These are phyloP conservation scores for Myanophis thanlyinensis DNA, from an alignment of 2,113 vertebrate species.

Conservation along the genomic window DNA sequence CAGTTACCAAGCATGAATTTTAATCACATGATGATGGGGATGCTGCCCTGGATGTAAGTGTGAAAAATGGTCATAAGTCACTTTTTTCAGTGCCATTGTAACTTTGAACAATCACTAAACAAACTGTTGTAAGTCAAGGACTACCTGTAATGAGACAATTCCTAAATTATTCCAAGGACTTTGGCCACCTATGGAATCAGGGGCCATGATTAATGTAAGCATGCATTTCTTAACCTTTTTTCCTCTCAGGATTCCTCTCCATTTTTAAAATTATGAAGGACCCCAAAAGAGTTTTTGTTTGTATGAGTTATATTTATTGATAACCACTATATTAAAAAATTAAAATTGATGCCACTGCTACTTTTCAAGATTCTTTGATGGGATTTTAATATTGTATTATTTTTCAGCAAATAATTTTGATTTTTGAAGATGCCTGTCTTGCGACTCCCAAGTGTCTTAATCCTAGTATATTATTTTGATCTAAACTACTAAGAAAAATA, in stretches of 20 bases:
- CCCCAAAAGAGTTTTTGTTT: neutral
- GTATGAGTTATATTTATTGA: neutral
- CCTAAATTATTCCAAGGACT: neutral
- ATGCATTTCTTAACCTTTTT: neutral
- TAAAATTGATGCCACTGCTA: neutral
- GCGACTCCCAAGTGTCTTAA: neutral
- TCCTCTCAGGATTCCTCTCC: neutral
- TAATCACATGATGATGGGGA: too few relatives aligned
- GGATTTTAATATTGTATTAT: neutral
- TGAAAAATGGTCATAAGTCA: too few relatives aligned
- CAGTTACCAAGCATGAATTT: too few relatives aligned
- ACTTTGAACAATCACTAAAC: too few relatives aligned
- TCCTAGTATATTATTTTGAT: neutral
- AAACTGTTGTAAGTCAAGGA: too few relatives aligned
- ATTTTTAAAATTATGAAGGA: neutral
- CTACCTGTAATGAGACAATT: neutral
- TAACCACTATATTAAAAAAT: neutral
- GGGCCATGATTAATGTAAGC: neutral
- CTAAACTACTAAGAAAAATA: neutral
- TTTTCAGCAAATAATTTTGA: neutral
- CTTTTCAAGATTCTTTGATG: neutral
- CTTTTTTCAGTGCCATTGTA: too few relatives aligned
- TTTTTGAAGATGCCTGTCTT: neutral
- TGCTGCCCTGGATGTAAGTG: too few relatives aligned
- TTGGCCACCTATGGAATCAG: neutral